These are phyloP conservation scores for Saccopteryx bilineata DNA, from an alignment of 2,113 vertebrate species.

Conservation along the genomic window DNA sequence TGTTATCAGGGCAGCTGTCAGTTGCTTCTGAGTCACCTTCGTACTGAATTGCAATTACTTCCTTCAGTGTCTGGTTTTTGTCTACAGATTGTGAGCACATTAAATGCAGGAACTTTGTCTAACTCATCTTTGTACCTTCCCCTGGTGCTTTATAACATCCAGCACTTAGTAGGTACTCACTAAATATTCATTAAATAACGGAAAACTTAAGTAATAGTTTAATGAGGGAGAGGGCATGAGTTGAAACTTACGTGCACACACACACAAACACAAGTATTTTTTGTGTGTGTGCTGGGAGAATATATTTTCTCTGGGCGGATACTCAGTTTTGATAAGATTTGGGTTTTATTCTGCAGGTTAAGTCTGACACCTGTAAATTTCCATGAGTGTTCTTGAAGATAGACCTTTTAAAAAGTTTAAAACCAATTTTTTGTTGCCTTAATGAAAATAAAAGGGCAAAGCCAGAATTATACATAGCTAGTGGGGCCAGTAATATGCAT, in stretches of 20 bases:
- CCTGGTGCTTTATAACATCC: neutral
- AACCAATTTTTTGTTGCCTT: slow-evolving; percentile 28
- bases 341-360: slow-evolving; percentile 20
- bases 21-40: slow-evolving; percentile 5
- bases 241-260: neutral
- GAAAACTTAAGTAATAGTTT: neutral
- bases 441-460: slow-evolving; percentile 69
- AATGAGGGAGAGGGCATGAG: neutral
- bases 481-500: slow-evolving; percentile 9
- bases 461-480: slow-evolving; percentile 28
- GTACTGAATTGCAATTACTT: neutral
- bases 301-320: slow-evolving; percentile 42
- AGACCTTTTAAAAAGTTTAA: slow-evolving; percentile 40
- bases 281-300: neutral
- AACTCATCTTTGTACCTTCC: neutral
- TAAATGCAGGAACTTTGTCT: neutral
- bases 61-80: neutral
- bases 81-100: neutral
- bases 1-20: neutral
- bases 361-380: slow-evolving; percentile 40
- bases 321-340: slow-evolving; percentile 46
- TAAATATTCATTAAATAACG: slow-evolving; percentile 47
- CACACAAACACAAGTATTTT: neutral
- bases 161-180: neutral
- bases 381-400: slow-evolving; percentile 17